Evolutionary conservation across 2,113 vertebrate species (phyloP).

Genomic region (Telmatochromis sp.): DNA sequence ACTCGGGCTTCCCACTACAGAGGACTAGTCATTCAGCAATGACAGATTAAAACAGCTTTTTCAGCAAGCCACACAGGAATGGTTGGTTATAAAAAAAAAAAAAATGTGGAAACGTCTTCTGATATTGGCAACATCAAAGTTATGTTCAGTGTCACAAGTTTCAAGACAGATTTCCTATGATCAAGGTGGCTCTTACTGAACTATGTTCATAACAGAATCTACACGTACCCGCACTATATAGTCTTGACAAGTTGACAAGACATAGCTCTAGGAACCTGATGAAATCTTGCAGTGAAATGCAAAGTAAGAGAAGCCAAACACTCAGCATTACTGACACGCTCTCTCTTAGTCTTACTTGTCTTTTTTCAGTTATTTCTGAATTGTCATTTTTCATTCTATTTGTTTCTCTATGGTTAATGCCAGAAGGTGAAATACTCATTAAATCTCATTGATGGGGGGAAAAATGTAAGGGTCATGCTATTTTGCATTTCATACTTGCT

Average conservation of each 20-base stretch:
- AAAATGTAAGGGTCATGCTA: slow-evolving; percentile 43
- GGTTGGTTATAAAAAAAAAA: neutral
- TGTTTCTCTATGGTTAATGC: slow-evolving; percentile 21
- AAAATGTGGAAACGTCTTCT: neutral
- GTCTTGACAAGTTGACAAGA: neutral
- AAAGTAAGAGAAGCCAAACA: slow-evolving; percentile 1
- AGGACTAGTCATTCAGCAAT: slow-evolving; percentile 11
- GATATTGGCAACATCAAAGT: slow-evolving; percentile 1
- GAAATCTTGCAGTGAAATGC: neutral
- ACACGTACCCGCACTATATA: neutral
- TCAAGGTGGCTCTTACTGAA: neutral
- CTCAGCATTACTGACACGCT: neutral
- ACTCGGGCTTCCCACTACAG: slow-evolving; percentile 1
- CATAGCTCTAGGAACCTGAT: neutral
- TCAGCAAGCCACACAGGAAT: neutral
- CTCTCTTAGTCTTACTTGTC: neutral
- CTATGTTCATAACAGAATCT: neutral
- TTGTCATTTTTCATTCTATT: slow-evolving; percentile 19
- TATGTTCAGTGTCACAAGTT: neutral
- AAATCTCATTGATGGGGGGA: slow-evolving; percentile 41
- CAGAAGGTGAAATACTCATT: slow-evolving; percentile 59
- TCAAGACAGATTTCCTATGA: neutral
- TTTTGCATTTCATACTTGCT: slow-evolving; percentile 64
- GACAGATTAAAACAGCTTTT: slow-evolving; percentile 32
- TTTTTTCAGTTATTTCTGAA: slow-evolving; percentile 22